These are phyloP conservation scores for Telmatherina bonti DNA, from an alignment of 2,797 vertebrate genomes.

Conservation along the genomic window DNA sequence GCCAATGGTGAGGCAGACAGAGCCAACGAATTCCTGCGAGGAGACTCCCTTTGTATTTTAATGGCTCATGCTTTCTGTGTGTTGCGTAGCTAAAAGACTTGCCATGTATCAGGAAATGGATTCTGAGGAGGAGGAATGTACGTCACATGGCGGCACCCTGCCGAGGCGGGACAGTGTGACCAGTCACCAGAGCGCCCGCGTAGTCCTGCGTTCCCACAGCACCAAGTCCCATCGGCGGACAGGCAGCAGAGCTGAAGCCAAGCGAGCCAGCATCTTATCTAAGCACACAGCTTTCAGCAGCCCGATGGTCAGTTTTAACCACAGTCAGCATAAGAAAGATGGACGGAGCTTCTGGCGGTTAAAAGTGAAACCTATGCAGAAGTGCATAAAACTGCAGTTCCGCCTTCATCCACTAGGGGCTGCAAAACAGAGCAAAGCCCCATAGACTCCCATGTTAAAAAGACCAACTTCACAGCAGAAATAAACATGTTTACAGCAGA, in stretches of 20 bases:
- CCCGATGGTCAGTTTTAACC: constrained; percentile 94
- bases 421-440: too few species aligned
- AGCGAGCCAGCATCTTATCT: constrained; percentile 92
- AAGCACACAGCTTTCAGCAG: constrained; percentile 98
- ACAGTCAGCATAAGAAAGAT: too few species aligned
- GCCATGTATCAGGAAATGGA: constrained; percentile 96
- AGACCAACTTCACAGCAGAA: too few species aligned
- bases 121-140: constrained; percentile 92
- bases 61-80: constrained; percentile 4
- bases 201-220: constrained; percentile 90
- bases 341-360: too few species aligned
- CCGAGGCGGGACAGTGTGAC: constrained; percentile 87
- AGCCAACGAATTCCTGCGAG: not conserved
- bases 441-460: too few species aligned
- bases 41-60: not conserved
- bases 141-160: constrained; percentile 84
- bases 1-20: constrained; percentile 89
- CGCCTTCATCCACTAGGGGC: too few species aligned
- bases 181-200: constrained; percentile 90
- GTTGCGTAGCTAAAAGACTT: constrained; percentile 87
- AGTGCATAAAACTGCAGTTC: too few species aligned
- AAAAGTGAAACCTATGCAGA: too few species aligned
- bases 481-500: too few species aligned
- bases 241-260: constrained; percentile 92
- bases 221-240: constrained; percentile 92